A percentile compares a stretch with the other conserved stretches of the same genome.
phyloP scores from a whole-genome alignment of 2,113 vertebrate genomes.

The Baryphthengus martii region DNA sequence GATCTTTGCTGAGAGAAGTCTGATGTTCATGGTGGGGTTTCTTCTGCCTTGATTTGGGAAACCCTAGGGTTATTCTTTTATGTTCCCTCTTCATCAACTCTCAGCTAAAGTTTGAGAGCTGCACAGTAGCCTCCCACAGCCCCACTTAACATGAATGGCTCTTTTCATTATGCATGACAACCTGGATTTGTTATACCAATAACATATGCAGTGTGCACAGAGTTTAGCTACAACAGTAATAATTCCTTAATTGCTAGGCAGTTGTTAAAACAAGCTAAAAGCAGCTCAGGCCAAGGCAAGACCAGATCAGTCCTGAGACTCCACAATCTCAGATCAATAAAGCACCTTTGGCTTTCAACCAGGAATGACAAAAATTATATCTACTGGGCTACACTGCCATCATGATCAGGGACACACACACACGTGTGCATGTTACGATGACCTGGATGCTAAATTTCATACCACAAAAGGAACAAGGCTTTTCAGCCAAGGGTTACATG shows the following conservation, averaged over 20 bases:
- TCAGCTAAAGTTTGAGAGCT: background rate
- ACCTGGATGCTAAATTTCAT: background rate
- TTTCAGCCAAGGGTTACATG: background rate
- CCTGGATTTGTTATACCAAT: background rate
- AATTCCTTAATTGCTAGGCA: background rate
- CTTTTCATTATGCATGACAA: background rate
- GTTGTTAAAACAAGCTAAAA: background rate
- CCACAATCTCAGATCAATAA: background rate
- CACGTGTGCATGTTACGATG: accelerated
- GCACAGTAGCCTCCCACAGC: background rate
- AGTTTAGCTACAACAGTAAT: background rate
- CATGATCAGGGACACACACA: background rate
- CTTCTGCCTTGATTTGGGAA: background rate
- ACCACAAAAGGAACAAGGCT: background rate
- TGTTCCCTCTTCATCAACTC: background rate
- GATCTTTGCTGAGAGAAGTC: background rate
- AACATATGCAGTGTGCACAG: background rate
- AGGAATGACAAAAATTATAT: background rate
- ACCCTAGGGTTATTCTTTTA: background rate
- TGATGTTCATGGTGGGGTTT: background rate
- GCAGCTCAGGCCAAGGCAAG: background rate
- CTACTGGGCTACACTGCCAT: background rate
- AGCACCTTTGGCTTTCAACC: background rate
- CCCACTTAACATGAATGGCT: background rate
- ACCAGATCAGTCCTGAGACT: background rate